Evolutionary conservation across 2,113 vertebrate species (phyloP), one percentile per base, ranked within the genome.

Genomic region (Variabilichromis moorii): DNA sequence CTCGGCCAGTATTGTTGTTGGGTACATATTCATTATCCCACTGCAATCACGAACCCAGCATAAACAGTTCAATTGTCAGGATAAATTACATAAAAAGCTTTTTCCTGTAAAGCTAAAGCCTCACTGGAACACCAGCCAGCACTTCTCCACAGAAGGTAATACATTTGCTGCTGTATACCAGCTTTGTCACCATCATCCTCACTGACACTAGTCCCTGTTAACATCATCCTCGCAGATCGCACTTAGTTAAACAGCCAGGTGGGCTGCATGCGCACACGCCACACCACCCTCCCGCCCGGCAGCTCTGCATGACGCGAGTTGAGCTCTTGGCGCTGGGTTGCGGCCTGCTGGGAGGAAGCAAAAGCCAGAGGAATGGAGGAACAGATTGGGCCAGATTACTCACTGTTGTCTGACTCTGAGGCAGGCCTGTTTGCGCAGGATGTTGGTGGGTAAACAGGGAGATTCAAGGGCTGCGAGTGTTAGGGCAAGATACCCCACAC

Each of bases 331-430:
- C 93, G 86, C 54, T 2, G 71, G 55, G 45, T 31, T 82, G 81
- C 3, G 4, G 76, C 84, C 86, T 91, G 88, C 82, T 73, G 85
- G 88, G 83, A 85, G 90, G 89, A 88, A 91, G 91, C 94, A 89
- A 89, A 91, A 89, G 91, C 91, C 90, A 81, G 84, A 90, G 86
- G 83, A 92, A 90, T 8, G 71, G 80, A 81, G 84, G 82, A 92
- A 88, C 94, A 95, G 94, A 94, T 92, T 93, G 91, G 90, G 26
- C 10, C 16, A 91, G 93, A 93, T 95, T 91, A 93, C 90, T 94
- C 92, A 93, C 89, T 95, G 93, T 88, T 93, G 91, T 93, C 90
- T 79, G 81, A 84, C 80, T 92, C 66, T 55, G 87, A 90, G 87
- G 91, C 86, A 83, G 80, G 82, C 82, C 85, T 94, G 89, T 92